Evolutionary conservation across 92 coral and sea anemone species (phyloP), one percentile per base, ranked within the genome.

Genomic region (Diadumene lineata): DNA sequence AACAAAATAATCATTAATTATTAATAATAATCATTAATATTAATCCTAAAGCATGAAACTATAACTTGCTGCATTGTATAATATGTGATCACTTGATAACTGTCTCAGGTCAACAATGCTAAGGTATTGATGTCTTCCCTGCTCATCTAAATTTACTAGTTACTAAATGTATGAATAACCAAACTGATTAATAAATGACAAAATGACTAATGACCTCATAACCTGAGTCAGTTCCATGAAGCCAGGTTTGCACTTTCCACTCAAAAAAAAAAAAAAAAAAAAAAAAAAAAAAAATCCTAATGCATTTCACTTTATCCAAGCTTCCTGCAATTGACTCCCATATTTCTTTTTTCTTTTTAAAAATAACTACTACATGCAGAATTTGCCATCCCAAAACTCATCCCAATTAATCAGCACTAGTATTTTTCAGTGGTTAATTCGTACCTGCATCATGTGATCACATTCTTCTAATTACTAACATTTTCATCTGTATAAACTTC

Each of bases 41-140:
- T 76, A 76, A 65, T 69, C 33, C 55, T 64, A 51, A 76, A 65
- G 69, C 66, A 51, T 50, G 73, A 28, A 32, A 56, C 3, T 16
- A 64, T 64, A 53, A 56, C 77, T 56, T 51, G 15, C 15, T 38
- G n/a, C n/a, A n/a, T n/a, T n/a, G n/a, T n/a, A n/a, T n/a, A n/a
- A n/a, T 32, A 74, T 74, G 79, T 74, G 79, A 74, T 74, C 79
- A 74, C 79, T 74, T 74, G 79, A 74, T 74, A 33, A 18, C 31
- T 16, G 30, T 3, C 7, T 58, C 31, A 10, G 10, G 15, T 18
- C 31, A 60, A 60, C 48, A 38, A 38, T 13, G 48, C 48, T 38
- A 53, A 53, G 60, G 8, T 21, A 3, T 15, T 53, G 2, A 2
- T 53, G 19, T 15, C 24, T 53, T 53, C 60, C 24, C 21, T 44